A percentile compares a stretch with the other conserved stretches of the same genome.
phyloP scores from a whole-genome alignment of 2,797 vertebrate genomes.

The Eulemur mongoz region DNA sequence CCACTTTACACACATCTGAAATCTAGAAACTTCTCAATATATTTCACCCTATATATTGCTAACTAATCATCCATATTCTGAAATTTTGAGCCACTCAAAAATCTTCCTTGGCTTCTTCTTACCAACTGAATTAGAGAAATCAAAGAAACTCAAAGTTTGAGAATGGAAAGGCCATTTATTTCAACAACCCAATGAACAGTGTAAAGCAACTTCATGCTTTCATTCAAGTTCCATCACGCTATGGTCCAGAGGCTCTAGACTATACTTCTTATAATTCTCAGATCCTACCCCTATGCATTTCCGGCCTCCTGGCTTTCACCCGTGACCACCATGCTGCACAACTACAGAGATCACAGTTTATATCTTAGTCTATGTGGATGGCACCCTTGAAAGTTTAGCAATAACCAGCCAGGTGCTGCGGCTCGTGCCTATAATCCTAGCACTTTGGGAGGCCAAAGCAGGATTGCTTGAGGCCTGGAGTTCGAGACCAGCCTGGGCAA shows the following conservation, averaged over 20 bases:
- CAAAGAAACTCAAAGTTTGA: not conserved
- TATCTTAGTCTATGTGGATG: not conserved
- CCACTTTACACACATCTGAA: not conserved
- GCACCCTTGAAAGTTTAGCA: not conserved
- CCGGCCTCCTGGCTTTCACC: not conserved
- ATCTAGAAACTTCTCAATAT: not conserved
- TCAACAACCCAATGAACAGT: not conserved
- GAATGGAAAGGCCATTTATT: not conserved
- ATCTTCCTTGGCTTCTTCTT: not conserved
- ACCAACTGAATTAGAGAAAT: not conserved
- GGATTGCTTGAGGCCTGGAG: not conserved
- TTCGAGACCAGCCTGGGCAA: not conserved
- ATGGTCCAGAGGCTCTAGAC: not conserved
- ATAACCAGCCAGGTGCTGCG: not conserved
- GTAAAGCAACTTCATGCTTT: not conserved
- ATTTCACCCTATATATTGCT: not conserved
- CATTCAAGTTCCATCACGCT: not conserved
- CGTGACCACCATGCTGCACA: not conserved
- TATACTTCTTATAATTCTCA: not conserved
- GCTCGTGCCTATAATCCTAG: not conserved
- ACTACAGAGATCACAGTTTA: not conserved
- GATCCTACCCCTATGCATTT: not conserved
- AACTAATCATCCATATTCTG: not conserved
- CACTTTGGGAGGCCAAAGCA: not conserved
- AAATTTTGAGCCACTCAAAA: conserved; percentile 18